phyloP scores from a whole-genome alignment of 2,888 invertebrate species.

The Drosophila mercatorum region DNA sequence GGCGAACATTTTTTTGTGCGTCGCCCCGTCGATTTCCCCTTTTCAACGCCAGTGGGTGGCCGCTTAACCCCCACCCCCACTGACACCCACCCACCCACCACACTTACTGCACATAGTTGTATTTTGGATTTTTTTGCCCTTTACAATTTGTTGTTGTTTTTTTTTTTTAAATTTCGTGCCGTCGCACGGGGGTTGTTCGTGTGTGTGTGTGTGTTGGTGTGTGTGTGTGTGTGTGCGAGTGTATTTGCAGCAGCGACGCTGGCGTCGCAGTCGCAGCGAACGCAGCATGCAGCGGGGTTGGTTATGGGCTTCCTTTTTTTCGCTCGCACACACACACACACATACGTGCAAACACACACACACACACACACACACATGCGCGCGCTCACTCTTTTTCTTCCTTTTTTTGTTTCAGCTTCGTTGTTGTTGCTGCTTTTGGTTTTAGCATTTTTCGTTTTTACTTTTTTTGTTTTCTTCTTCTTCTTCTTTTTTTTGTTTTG shows the following conservation, averaged over 20 bases:
- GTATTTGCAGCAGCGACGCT: slow-evolving; percentile 39
- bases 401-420: slow-evolving; percentile 27
- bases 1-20: slow-evolving; percentile 60
- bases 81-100: neutral
- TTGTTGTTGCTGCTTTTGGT: slow-evolving; percentile 57
- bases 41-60: slow-evolving; percentile 61
- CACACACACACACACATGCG: slow-evolving; percentile 33
- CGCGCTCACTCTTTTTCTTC: slow-evolving; percentile 48
- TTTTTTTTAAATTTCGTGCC: slow-evolving; percentile 66
- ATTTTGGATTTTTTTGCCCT: slow-evolving; percentile 60
- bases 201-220: slow-evolving; percentile 54
- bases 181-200: slow-evolving; percentile 67
- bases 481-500: slow-evolving; percentile 55
- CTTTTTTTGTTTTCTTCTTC: slow-evolving; percentile 26
- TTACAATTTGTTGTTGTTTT: slow-evolving; percentile 57
- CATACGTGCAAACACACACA: slow-evolving; percentile 25
- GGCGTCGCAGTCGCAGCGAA: slow-evolving; percentile 43
- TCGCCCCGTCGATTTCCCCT: slow-evolving; percentile 73
- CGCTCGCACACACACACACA: slow-evolving; percentile 35
- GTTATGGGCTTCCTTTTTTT: slow-evolving; percentile 61
- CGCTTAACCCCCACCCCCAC: slow-evolving; percentile 5
- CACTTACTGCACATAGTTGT: slow-evolving; percentile 57
- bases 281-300: slow-evolving; percentile 73
- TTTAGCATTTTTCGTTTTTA: slow-evolving; percentile 69
- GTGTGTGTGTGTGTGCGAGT: slow-evolving; percentile 53